These are phyloP conservation scores for Periphyllus acericola DNA, from an alignment of 2,888 invertebrate genomes.

Conservation along the genomic window DNA sequence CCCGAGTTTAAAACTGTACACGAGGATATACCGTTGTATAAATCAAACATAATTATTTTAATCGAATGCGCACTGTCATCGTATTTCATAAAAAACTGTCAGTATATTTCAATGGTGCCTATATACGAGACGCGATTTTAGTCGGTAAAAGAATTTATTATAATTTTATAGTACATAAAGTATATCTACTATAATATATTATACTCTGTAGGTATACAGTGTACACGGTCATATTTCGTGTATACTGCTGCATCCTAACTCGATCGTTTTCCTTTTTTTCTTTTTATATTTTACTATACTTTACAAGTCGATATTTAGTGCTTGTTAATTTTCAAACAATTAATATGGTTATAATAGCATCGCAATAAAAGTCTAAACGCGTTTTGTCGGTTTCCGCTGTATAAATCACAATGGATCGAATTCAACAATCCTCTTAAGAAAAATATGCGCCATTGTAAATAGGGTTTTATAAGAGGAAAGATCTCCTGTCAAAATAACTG, in stretches of 20 bases:
- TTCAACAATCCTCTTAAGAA: not conserved
- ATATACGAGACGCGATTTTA: not conserved
- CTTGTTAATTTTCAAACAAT: not conserved
- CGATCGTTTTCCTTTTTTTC: too few species aligned
- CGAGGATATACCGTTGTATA: constrained; percentile 13
- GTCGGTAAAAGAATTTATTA: not conserved
- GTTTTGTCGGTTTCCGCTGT: not conserved
- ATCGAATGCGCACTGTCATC: not conserved
- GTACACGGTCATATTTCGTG: not conserved
- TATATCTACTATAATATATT: not conserved
- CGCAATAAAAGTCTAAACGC: not conserved
- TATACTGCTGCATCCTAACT: too few species aligned
- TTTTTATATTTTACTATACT: too few species aligned
- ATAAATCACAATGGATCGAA: not conserved
- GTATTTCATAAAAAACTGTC: constrained; percentile 18
- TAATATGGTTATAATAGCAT: not conserved
- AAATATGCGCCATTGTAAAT: not conserved
- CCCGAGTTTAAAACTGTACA: constrained; percentile 16
- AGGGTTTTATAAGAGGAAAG: not conserved
- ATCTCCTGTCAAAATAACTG: constrained; percentile 17
- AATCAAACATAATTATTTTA: constrained; percentile 35
- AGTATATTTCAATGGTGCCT: not conserved
- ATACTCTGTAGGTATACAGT: too few species aligned
- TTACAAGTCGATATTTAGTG: too few species aligned
- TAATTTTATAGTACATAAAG: not conserved